Base-by-base conservation (phyloP, 2,888 invertebrate species). In the Venusia cambrica region DNA sequence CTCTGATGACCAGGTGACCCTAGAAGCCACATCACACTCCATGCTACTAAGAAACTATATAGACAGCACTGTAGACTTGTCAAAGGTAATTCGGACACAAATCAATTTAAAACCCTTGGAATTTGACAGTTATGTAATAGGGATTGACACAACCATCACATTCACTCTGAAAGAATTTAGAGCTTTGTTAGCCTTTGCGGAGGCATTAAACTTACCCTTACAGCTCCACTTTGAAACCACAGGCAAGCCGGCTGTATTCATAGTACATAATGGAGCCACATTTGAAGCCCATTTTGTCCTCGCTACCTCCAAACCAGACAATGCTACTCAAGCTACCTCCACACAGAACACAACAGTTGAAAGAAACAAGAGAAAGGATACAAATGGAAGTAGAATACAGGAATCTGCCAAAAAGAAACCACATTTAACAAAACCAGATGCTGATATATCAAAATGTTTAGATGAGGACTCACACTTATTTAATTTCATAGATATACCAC, bases 121-220 rank as follows among this genome's bases (percentile, higher is more conserved):
- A 72, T 96, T 96, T 88, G 91, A 91, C 39, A 83, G 87, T 28
- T 95, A 91, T 59, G 74, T 71, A 36, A 89, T 94, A 53, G 87
- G 78, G 1, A 71, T 88, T 30, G 92, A 93, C 52, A 90, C 93
- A 0, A 89, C 90, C 9, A 90, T 97, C 13, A 96, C 97, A 48
- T 96, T 97, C 73, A 94, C 95, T 45, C 77, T 97, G 29, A 95
- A 94, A 71, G 96, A 97, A 63, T 91, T 97, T 35, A 85, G 92
- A 65, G 94, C 97, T 1, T 88, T 96, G 6, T 73, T 97, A 9
- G 79, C 89, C 10, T 96, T 97, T 78, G 93, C 95, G 0, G 97
- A 97, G 73, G 88, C 90, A 1, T 84, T 93, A 4, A 90, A 89
- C 57, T 78, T 94, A 31, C 91, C 92, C 29, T 57, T 97, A 2